These are phyloP conservation scores for Cochlearius cochlearius DNA, from an alignment of 2,113 vertebrate genomes.

Conservation along the genomic window DNA sequence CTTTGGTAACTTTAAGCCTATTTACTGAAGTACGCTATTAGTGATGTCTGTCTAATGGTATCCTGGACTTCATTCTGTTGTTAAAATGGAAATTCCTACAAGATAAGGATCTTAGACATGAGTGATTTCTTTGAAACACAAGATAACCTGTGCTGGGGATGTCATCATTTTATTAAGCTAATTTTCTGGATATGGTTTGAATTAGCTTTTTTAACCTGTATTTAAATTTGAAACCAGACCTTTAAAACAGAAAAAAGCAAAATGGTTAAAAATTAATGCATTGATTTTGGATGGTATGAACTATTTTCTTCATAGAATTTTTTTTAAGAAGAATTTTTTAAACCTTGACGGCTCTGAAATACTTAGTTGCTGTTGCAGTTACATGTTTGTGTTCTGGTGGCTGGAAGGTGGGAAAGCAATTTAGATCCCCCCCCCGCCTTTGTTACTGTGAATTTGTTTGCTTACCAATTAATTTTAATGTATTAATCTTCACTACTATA, in stretches of 20 bases:
- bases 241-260: not conserved
- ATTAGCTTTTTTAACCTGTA: not conserved
- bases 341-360: not conserved
- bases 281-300: not conserved
- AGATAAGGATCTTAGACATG: not conserved
- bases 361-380: not conserved
- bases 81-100: not conserved
- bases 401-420: not conserved
- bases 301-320: not conserved
- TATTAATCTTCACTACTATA: not conserved
- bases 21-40: not conserved
- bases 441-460: not conserved
- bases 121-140: not conserved
- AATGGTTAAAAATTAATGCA: not conserved
- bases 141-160: not conserved
- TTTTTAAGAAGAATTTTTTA: not conserved
- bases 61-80: not conserved
- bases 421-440: not conserved
- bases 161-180: not conserved
- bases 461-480: not conserved
- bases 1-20: not conserved
- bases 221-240: not conserved
- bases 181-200: not conserved
- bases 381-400: fast-evolving
- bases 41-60: not conserved